Evolutionary conservation across 2,888 invertebrate genomes (phyloP), one percentile per base, ranked within the genome.

Genomic region (Rhamphomyia laevipes): DNA sequence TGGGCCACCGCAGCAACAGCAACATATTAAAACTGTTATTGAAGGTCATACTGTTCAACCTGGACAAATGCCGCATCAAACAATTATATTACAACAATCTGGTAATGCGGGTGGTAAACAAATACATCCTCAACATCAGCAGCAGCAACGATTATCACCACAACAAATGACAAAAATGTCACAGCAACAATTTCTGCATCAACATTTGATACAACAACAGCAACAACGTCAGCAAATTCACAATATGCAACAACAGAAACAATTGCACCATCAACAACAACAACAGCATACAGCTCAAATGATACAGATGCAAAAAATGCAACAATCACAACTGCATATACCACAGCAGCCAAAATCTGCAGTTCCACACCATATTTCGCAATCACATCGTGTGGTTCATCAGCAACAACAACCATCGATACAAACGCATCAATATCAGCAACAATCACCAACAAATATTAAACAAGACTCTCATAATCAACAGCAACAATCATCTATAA

Each of bases 21-120:
- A 42, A 37, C 45, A 45, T 5, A 23, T 31, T 6, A 2, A 76
- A 71, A 61, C 76, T 64, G 61, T 66, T 63, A 59, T 61, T 10
- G 65, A 63, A 21, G 38, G 55, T 9, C 54, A 52, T 43, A 33
- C n/a, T 4, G n/a, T 16, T 2, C 38, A 37, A 27, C 23, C 23
- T n/a, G 46, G 46, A 10, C 46, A 49, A 51, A 49, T 40, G 43
- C 53, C 62, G 16, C 63, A 64, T 48, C 62, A 65, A 11, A 61
- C 68, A 4, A 63, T 66, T 35, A 64, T 65, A 6, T 18, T 21
- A 12, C 48, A 48, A 27, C 43, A 31, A 33, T 31, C 15, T 4
- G 16, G 3, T 27, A 11, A n/a, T 6, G 16, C 21, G 2, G 15
- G 15, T 42, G 21, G 4, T 21, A 18, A 33, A 45, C 16, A 35